A percentile compares a stretch with the other conserved stretches of the same genome.
phyloP scores from a whole-genome alignment of 2,888 invertebrate species.

The Eristalis intricaria region DNA sequence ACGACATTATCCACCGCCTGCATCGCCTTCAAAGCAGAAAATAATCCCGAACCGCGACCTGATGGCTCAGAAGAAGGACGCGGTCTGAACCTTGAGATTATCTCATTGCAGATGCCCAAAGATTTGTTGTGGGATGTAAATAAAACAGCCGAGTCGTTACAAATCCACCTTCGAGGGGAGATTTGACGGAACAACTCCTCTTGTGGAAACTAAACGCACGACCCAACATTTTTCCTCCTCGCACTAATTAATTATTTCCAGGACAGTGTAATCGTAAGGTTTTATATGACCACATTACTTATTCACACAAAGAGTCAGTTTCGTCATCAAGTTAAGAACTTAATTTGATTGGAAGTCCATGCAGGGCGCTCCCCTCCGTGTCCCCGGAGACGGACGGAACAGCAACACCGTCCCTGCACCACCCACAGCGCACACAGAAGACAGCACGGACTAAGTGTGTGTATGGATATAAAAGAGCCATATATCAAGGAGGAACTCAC shows the following conservation, averaged over 20 bases:
- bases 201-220: neutral
- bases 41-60: too few species aligned
- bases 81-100: too few species aligned
- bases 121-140: too few species aligned
- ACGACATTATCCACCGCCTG: too few species aligned
- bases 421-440: neutral
- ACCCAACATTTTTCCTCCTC: neutral
- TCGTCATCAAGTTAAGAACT: neutral
- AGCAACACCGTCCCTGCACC: neutral
- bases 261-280: neutral
- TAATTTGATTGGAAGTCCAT: constrained; percentile 10
- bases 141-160: too few species aligned
- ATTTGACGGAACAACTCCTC: neutral
- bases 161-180: too few species aligned
- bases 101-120: too few species aligned
- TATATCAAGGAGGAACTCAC: constrained; percentile 53
- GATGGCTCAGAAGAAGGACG: too few species aligned
- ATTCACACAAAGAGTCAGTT: neutral
- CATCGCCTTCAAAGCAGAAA: too few species aligned
- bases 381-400: neutral
- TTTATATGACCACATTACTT: neutral
- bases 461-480: constrained; percentile 17
- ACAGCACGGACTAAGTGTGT: constrained; percentile 11
- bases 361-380: neutral
- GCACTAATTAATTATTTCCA: neutral